Base-by-base conservation (phyloP, 2,888 invertebrate species). In the Drosophila formosana region DNA sequence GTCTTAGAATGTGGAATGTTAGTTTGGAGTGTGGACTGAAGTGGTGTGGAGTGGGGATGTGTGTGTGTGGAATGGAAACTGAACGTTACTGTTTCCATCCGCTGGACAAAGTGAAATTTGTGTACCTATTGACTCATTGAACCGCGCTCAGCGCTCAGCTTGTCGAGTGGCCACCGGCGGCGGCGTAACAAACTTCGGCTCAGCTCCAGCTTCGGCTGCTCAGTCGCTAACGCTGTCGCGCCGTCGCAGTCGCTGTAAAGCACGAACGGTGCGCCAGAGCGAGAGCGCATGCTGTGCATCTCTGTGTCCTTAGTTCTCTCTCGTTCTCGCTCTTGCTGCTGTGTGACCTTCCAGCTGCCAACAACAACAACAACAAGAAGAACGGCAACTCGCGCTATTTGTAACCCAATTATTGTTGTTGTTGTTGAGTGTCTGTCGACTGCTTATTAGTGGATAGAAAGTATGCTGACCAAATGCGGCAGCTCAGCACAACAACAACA, bases 91-190 rank as follows among this genome's bases (percentile, higher is more conserved):
- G 25, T 75, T 57, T 55, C 51, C 51, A 57, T 51, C 37, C 37
- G 28, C 45, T 57, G 63, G 63, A 53, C 82, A 89, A 87, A 82
- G 82, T 89, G 82, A 82, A 82, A 89, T 75, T 74, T 78, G 37
- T 64, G 39, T 13, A 52, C 49, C 81, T 75, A 71, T 82, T 89
- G 84, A 89, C 78, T 82, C 73, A 83, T 67, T 66, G 55, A 65
- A 51, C 37, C 81, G 60, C 55, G 51, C 28, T 18, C 18, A 18
- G 18, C 18, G 13, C 39, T 26, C 30, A 9, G 30, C 50, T 50
- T 13, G 55, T 60, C 60, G 25, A 70, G 37, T 43, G 50, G 18
- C 50, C 45, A 26, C 34, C 56, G 25, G 34, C 50, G 13, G 25
- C 25, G 37, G 37, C 13, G 13, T 39, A 13, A 39, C n/a, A 8